Conservation (phyloP, 2,888 invertebrate genomes). For the Drosophila yooni region DNA sequence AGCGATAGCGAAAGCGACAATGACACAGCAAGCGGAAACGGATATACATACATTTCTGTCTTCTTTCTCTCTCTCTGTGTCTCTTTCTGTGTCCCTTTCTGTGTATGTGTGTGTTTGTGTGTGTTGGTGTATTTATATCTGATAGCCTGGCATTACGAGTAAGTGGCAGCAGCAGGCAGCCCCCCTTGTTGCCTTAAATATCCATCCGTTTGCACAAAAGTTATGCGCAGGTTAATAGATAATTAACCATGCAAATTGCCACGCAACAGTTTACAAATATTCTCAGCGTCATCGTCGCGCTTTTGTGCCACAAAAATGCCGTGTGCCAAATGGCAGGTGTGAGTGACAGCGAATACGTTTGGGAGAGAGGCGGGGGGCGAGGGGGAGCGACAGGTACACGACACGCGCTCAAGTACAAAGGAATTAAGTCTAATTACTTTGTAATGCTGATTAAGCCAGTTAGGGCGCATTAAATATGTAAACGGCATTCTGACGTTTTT, state of each 20-base stretch:
- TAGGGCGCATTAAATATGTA: slow-evolving; percentile 73
- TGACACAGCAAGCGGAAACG: slow-evolving; percentile 52
- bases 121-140: slow-evolving; percentile 28
- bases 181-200: neutral
- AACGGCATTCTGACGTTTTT: slow-evolving; percentile 64
- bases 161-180: slow-evolving; percentile 31
- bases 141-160: slow-evolving; percentile 24
- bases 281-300: slow-evolving; percentile 43
- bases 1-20: slow-evolving; percentile 33
- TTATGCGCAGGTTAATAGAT: slow-evolving; percentile 80
- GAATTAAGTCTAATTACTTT: slow-evolving; percentile 80
- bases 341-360: neutral
- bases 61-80: slow-evolving; percentile 7
- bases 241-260: slow-evolving; percentile 80
- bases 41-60: slow-evolving; percentile 65
- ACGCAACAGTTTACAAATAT: slow-evolving; percentile 80
- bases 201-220: slow-evolving; percentile 54
- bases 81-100: neutral
- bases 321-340: slow-evolving; percentile 24
- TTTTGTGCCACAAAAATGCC: slow-evolving; percentile 28
- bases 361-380: neutral
- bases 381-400: slow-evolving; percentile 20
- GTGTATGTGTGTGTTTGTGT: slow-evolving; percentile 15
- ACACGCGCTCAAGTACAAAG: slow-evolving; percentile 66
- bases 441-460: slow-evolving; percentile 80